Conservation (phyloP, 2,888 invertebrate species). For the Biston betularia region DNA sequence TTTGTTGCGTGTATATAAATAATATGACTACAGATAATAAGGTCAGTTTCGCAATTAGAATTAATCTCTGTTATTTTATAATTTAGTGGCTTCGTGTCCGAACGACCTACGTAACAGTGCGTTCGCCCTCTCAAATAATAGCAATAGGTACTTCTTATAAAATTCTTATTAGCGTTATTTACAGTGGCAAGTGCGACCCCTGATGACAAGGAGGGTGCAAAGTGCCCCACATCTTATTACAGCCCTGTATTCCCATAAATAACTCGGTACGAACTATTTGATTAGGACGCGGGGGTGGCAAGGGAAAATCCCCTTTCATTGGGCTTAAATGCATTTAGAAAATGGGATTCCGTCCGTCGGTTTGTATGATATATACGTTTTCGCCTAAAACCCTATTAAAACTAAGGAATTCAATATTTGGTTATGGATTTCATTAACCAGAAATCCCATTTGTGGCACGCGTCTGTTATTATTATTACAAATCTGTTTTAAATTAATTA, state of each 20-base stretch:
- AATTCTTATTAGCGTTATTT: conserved; percentile 79
- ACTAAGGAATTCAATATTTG: conserved; percentile 49
- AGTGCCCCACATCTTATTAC: conserved; percentile 53
- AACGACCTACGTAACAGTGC: conserved; percentile 9
- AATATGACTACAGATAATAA: too few species aligned
- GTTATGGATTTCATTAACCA: conserved; percentile 55
- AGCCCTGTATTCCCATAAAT: conserved; percentile 63
- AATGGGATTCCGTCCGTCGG: conserved; percentile 70
- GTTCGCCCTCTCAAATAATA: conserved; percentile 22
- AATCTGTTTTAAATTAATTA: conserved; percentile 27
- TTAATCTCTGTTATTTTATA: not conserved
- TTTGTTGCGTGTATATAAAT: too few species aligned
- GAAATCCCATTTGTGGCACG: conserved; percentile 43
- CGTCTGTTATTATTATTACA: conserved; percentile 31
- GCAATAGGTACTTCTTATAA: conserved; percentile 62
- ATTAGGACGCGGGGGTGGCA: conserved; percentile 66
- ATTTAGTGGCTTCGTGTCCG: not conserved
- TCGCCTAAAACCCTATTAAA: conserved; percentile 51
- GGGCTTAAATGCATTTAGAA: conserved; percentile 69
- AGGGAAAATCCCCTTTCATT: conserved; percentile 58
- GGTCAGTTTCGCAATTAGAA: too few species aligned
- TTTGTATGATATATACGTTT: conserved; percentile 59
- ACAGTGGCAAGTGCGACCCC: conserved; percentile 49
- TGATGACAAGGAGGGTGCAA: conserved; percentile 64
- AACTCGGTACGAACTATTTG: conserved; percentile 80